Base-by-base conservation (phyloP, 1,140 invertebrate species). In the Trichomalopsis sarcophagae region DNA sequence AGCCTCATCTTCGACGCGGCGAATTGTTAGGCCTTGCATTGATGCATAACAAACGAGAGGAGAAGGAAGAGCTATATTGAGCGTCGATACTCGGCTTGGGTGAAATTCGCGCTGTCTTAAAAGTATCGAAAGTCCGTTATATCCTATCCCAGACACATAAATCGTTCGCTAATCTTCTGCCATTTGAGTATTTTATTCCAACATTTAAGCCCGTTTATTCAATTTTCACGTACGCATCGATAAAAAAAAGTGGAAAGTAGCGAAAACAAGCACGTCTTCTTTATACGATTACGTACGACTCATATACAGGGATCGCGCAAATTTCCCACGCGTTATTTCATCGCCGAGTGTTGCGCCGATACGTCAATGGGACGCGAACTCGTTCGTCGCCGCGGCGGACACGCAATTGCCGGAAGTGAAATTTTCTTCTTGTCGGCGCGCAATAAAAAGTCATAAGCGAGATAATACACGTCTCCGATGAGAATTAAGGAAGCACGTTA, bases 361-460 rank as follows among this genome's bases (percentile, higher is more conserved):
- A 68, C 33, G 55, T 83, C 73, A 69, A 71, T 73, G 36, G 47
- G 82, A 78, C 44, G 33, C 23, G 44, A 84, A 55, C 82, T 36
- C 82, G 62, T 79, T 84, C 27, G 27, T 71, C 68, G 68, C 30
- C 68, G 27, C 3, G 0, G 68, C 27, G 2, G 62, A 23, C 77
- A 13, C 50, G 83, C 76, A 84, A 84, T 80, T 84, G 69, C 83
- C 76, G 83, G 83, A 84, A 84, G 83, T 84, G 83, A 84, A 84
- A 84, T 84, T 84, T 74, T 80, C 77, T 74, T 84, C 68, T 84
- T 47, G 74, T n/a, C 23, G 62, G n/a, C 17, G 73, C 17, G 73
- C 36, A 36, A 55, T n/a, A 75, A 82, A 73, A 82, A 75, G 33
- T 40, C 30, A n/a, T 73, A 75, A 6, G 80, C 66, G 30, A 13